Evolutionary conservation across 2,888 invertebrate species (phyloP), one percentile per base, ranked within the genome.

Genomic region (Carterocephalus palaemon): DNA sequence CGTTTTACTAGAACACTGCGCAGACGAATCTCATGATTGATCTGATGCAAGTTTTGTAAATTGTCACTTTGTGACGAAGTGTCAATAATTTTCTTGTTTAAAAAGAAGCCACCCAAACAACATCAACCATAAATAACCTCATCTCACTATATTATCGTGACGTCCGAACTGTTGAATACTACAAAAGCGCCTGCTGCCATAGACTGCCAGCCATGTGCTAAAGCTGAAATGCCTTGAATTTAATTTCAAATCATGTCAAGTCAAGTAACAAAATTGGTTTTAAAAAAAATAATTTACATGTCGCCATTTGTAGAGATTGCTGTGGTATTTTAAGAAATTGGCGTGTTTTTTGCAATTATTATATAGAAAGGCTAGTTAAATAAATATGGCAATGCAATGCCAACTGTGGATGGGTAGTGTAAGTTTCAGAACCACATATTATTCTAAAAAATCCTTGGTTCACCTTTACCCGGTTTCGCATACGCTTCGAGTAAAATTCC

Each of bases 361-460:
- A 8, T 13, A 7, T 28, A 15, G 15, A 28, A 13, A 26, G 13
- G 13, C 4, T 13, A 13, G 15, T 31, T 31, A 20, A 19, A 31
- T 37, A 45, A 37, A 45, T 38, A 69, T 73, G 74, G 60, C 70
- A 20, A 85, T 92, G 66, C 92, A 92, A 85, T 94, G 94, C 66
- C 94, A 95, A 70, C 69, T 96, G 62, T 96, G 96, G 96, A 96
- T 96, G 95, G 96, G 96, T 60, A 95, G 95, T 71, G 94, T 94
- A 86, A 91, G 93, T 90, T 66, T 29, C 22, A 19, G 17, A 28
- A 12, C 22, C 53, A 56, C 39, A 9, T 31, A 43, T 41, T 42
- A 46, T 9, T 31, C 1, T 45, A 33, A 39, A 45, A 45, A 37
- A 31, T n/a, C 31, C 16, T 45, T 29, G 36, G 22, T 45, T 37